Percentiles rank a stretch among this genome's conserved stretches.
Conservation (phyloP, 2,888 invertebrate genomes). For the Pachliopta kotzebuea region DNA sequence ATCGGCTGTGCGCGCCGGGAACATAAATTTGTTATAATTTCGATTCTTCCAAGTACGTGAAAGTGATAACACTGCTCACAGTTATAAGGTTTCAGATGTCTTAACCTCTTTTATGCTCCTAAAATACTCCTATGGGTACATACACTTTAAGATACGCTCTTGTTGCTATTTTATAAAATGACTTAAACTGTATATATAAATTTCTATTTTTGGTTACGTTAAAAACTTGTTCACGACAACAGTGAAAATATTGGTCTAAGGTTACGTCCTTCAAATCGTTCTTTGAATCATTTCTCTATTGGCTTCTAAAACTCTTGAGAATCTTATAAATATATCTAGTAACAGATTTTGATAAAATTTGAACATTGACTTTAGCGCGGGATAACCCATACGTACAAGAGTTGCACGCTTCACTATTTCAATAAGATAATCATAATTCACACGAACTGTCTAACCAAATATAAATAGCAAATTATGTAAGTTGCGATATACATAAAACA, state of each 20-base stretch:
- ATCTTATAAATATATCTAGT: background rate
- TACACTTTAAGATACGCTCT: background rate
- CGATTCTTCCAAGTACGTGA: slow-evolving; percentile 43
- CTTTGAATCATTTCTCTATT: no score
- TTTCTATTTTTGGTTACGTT: no score
- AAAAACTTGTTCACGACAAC: no score
- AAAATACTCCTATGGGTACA: slow-evolving; percentile 7
- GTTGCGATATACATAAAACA: no score
- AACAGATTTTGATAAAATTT: background rate
- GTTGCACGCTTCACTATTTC: no score
- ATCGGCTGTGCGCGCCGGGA: slow-evolving; percentile 37
- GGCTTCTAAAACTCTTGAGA: background rate
- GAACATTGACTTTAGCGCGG: background rate
- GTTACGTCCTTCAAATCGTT: no score
- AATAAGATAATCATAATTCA: no score
- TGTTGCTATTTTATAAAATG: no score
- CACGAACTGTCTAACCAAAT: background rate
- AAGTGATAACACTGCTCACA: slow-evolving; percentile 41
- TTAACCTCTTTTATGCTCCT: slow-evolving; percentile 23
- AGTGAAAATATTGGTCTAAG: no score
- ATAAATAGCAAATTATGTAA: background rate
- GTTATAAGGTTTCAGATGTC: slow-evolving; percentile 29
- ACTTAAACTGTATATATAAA: no score
- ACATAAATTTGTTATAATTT: slow-evolving; percentile 58
- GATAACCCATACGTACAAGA: background rate